phyloP scores from a whole-genome alignment of 1,140 invertebrate species.

The Leptonema lineaticorne region DNA sequence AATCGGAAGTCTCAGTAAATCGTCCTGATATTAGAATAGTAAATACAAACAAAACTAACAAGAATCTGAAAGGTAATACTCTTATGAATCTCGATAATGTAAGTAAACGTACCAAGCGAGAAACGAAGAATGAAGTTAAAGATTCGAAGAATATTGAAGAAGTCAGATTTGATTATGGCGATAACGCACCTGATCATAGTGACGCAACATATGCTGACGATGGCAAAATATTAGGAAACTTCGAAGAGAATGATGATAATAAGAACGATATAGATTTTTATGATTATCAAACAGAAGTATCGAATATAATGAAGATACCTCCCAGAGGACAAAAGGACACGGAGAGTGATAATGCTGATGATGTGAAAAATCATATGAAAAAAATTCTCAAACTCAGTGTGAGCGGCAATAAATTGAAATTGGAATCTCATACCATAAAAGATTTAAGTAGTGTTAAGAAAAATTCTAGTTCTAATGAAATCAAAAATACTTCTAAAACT shows the following conservation, averaged over 20 bases:
- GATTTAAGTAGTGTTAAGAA: not conserved
- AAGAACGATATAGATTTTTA: conserved; percentile 44
- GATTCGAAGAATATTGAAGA: conserved; percentile 42
- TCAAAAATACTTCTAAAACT: conserved; percentile 14
- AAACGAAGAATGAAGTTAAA: conserved; percentile 37
- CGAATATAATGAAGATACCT: conserved; percentile 54
- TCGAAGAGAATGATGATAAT: conserved; percentile 37
- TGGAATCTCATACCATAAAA: conserved; percentile 18
- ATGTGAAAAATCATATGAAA: conserved; percentile 30
- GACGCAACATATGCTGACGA: conserved; percentile 44
- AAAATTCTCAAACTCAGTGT: conserved; percentile 29
- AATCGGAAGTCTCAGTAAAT: not conserved
- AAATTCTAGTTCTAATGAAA: not conserved
- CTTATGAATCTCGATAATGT: not conserved
- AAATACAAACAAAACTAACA: not conserved
- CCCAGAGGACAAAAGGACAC: conserved; percentile 43
- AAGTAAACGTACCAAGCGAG: not conserved
- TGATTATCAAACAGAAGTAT: conserved; percentile 38
- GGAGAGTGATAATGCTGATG: conserved; percentile 14
- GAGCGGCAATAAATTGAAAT: conserved; percentile 34
- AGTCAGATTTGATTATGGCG: conserved; percentile 48
- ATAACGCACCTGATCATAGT: conserved; percentile 45
- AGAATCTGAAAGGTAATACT: not conserved
- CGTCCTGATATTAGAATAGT: not conserved
- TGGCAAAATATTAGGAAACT: conserved; percentile 33